Evolutionary conservation across 64 coral and sea anemone species (phyloP), one percentile per base, ranked within the genome.

Genomic region (Anthopleura sola): DNA sequence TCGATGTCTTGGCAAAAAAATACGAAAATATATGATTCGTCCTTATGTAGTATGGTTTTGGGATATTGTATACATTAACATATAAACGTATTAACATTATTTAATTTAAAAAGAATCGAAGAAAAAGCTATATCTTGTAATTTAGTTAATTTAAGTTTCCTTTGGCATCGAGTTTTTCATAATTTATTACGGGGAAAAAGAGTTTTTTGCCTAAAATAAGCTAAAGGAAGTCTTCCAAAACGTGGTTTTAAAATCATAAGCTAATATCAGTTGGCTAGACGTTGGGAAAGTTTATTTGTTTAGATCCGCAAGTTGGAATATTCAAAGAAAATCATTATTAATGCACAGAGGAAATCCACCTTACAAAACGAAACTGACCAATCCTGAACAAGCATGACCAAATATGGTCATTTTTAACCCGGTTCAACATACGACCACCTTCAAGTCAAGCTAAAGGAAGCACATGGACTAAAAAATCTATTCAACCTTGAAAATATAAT

Each of bases 291-390:
- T 71, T 71, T 71, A 71, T 71, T 71, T 71, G 66, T 71, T 71
- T 71, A 71, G 14, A 71, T n/a, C n/a, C 24, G 24, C 6, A 21
- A 20, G 21, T 66, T 66, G n/a, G 28, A 71, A 71, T 32, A 71
- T 71, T 71, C 66, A 71, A 34, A 71, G 66, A 10, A 71, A 71
- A 53, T 62, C 66, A 71, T 71, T 71, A 71, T 34, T 71, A 32
- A 71, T 71, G 66, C 66, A 71, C 66, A 71, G 66, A 71, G 66
- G 66, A 71, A 71, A 71, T 71, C 66, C 66, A 71, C 66, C 66
- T 71, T 71, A 71, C 66, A 71, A 32, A 71, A 23, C n/a, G 28
- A 81, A 81, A 48, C 78, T 81, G 78, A 81, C 78, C 78, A 81
- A 81, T 81, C 78, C 6, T 46, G 49, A 36, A 81, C 38, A 37